These are phyloP conservation scores for Neotoma lepida DNA, from an alignment of 2,113 vertebrate genomes.

Conservation along the genomic window DNA sequence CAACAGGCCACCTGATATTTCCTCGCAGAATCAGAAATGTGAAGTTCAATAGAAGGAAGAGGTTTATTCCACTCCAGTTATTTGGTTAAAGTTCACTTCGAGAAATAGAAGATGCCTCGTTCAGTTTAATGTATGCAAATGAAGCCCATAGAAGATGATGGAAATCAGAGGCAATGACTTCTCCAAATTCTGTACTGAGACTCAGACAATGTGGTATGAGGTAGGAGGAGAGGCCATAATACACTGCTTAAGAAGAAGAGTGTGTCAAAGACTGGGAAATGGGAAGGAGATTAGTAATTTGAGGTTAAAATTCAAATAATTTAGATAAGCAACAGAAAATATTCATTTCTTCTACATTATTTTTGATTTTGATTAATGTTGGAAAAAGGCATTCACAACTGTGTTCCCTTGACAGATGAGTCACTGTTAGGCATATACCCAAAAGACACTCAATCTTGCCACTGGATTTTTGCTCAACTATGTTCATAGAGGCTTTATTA, in stretches of 20 bases:
- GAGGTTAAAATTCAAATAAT: conserved; percentile 9
- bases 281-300: neutral
- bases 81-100: conserved; percentile 7
- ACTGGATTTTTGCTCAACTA: neutral
- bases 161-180: conserved; percentile 1
- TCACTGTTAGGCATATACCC: neutral
- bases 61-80: neutral
- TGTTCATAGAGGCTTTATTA: neutral
- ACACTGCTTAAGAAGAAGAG: neutral
- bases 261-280: neutral
- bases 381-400: neutral
- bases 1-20: neutral
- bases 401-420: neutral
- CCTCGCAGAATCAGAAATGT: neutral
- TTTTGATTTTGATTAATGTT: neutral
- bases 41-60: neutral
- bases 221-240: neutral
- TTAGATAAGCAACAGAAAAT: neutral
- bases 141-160: conserved; percentile 26
- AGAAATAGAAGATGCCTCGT: neutral
- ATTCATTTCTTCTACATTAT: conserved; percentile 32
- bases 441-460: neutral
- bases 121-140: neutral
- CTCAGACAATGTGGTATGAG: neutral
- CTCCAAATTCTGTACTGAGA: neutral